Percentiles rank a stretch among this genome's conserved stretches.
Conservation (phyloP, 2,888 invertebrate genomes). For the Cantharis rufa region DNA sequence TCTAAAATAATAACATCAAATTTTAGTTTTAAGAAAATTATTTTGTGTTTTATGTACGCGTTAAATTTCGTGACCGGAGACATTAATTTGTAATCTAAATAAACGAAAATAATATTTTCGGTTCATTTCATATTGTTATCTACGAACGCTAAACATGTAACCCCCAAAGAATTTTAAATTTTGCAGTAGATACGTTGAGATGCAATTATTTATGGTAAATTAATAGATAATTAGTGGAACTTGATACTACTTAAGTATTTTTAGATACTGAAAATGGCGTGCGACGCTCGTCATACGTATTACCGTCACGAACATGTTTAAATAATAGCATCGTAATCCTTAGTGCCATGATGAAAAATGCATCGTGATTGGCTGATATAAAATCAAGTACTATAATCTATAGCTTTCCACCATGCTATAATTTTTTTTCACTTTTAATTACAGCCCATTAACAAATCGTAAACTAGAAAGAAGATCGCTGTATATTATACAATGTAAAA, state of each 20-base stretch:
- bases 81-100: not conserved
- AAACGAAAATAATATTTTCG: not conserved
- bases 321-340: constrained; percentile 5
- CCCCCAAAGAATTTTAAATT: not conserved
- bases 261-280: not conserved
- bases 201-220: not conserved
- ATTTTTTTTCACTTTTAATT: constrained; percentile 1
- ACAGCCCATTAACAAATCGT: not conserved
- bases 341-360: constrained; percentile 4
- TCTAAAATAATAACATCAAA: not conserved
- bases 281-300: not conserved
- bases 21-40: not conserved
- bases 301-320: constrained; percentile 4
- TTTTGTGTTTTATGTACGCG: not conserved
- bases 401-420: constrained; percentile 3
- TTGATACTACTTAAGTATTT: not conserved
- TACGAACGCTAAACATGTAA: not conserved
- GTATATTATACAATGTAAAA: not conserved
- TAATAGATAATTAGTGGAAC: not conserved
- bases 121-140: not conserved
- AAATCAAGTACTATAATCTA: constrained; percentile 2
- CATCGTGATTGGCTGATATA: constrained; percentile 4
- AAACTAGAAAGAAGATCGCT: not conserved
- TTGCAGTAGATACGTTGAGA: not conserved
- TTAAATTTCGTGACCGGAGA: not conserved